These are phyloP conservation scores for Zaprionus capensis DNA, from an alignment of 1,140 invertebrate genomes.

Conservation along the genomic window DNA sequence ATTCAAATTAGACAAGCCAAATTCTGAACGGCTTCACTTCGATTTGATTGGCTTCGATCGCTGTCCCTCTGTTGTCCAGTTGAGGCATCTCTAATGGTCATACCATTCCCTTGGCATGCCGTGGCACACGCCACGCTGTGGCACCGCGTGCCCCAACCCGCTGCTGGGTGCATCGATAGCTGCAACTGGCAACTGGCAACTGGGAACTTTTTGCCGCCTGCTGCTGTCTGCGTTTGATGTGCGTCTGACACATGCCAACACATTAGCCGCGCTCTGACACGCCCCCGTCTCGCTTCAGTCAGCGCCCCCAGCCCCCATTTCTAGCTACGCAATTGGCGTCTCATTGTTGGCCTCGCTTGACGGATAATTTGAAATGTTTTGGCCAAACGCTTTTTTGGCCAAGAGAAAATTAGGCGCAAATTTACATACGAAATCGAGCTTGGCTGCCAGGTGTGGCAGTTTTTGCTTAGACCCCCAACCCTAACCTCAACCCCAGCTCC, in stretches of 20 bases:
- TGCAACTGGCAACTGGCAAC: constrained; percentile 6
- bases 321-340: constrained; percentile 3
- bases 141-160: constrained; percentile 8
- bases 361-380: background rate
- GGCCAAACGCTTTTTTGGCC: constrained; percentile 12
- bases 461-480: constrained; percentile 26
- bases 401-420: constrained; percentile 62
- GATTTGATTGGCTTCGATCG: background rate
- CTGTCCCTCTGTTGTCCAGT: background rate
- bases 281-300: constrained; percentile 18
- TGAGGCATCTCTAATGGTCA: background rate
- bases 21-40: no score
- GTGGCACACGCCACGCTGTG: constrained; percentile 30
- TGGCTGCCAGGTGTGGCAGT: constrained; percentile 35
- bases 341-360: background rate
- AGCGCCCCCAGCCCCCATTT: background rate
- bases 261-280: constrained; percentile 59
- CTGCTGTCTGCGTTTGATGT: constrained; percentile 64
- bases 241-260: constrained; percentile 76
- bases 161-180: background rate
- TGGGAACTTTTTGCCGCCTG: constrained; percentile 27
- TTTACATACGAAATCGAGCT: constrained; percentile 69
- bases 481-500: background rate
- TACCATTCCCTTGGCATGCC: background rate
- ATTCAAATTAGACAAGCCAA: background rate